These are phyloP conservation scores for Cynaeus angustus DNA, from an alignment of 2,888 invertebrate species.

Conservation along the genomic window DNA sequence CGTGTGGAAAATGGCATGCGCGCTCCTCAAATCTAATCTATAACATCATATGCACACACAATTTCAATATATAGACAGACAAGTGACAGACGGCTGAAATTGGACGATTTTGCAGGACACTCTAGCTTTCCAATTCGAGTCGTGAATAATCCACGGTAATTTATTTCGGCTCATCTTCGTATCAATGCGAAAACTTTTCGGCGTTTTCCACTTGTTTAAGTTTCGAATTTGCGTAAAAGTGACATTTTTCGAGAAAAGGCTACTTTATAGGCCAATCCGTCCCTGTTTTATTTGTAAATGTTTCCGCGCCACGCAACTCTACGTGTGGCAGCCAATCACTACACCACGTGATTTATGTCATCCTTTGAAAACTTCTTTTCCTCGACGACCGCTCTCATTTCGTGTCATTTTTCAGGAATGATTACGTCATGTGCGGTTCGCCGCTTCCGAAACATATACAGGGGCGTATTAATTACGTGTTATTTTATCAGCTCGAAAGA, in stretches of 20 bases:
- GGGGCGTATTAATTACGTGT: conserved; percentile 32
- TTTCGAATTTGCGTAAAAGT: conserved; percentile 5
- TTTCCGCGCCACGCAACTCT: conserved; percentile 58
- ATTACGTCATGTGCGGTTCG: conserved; percentile 46
- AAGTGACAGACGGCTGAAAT: conserved; percentile 47
- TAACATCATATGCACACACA: conserved; percentile 66
- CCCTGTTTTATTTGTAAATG: conserved; percentile 59
- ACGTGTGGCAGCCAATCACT: conserved; percentile 59
- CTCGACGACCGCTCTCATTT: conserved; percentile 45
- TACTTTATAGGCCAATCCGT: conserved; percentile 39
- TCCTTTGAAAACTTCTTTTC: conserved; percentile 58
- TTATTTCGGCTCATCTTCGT: too few species aligned
- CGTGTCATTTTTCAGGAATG: conserved; percentile 54
- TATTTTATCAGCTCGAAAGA: conserved; percentile 9
- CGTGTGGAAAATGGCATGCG: conserved; percentile 68
- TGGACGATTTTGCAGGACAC: conserved; percentile 11
- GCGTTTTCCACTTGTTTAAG: background rate
- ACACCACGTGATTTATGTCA: conserved; percentile 59
- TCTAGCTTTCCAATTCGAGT: background rate
- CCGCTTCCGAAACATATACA: conserved; percentile 27
- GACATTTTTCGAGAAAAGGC: conserved; percentile 14
- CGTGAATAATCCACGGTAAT: background rate
- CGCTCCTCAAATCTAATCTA: conserved; percentile 70
- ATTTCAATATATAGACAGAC: conserved; percentile 59
- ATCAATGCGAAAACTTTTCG: background rate